Evolutionary conservation across 2,797 vertebrate genomes (phyloP).

Genomic region (Spinus olivaceus): DNA sequence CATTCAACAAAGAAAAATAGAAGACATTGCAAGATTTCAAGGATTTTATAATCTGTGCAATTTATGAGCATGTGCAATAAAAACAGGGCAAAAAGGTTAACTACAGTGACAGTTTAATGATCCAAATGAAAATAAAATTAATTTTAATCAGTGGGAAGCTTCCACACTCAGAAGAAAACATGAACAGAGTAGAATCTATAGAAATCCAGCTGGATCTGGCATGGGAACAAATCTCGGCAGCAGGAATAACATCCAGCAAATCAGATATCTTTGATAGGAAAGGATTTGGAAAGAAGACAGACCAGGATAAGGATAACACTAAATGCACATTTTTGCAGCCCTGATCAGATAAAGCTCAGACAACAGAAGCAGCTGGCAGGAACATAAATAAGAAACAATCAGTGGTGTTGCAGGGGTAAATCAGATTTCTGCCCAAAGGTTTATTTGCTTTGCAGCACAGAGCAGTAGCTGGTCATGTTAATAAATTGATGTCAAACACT

Average conservation of each 20-base stretch:
- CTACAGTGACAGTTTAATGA: background rate
- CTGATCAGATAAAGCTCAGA: constrained; percentile 12
- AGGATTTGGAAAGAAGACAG: background rate
- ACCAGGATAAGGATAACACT: background rate
- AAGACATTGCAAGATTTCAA: background rate
- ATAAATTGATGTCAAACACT: background rate
- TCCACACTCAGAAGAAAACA: background rate
- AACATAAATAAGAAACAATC: constrained; percentile 37
- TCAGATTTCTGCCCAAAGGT: background rate
- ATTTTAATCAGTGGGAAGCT: background rate
- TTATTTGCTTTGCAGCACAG: background rate
- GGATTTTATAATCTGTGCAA: background rate
- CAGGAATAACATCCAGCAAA: background rate
- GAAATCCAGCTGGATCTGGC: background rate
- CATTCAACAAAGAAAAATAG: background rate
- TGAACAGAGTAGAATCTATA: background rate
- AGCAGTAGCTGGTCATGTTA: background rate
- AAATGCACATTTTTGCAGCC: constrained; percentile 11
- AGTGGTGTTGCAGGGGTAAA: background rate
- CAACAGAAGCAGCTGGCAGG: background rate
- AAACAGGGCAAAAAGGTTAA: background rate
- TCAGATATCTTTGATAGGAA: background rate
- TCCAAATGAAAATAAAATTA: background rate
- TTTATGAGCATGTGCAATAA: background rate
- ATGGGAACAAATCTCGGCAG: background rate